Percentiles rank a stretch among this genome's conserved stretches.
phyloP scores from a whole-genome alignment of 1,140 invertebrate genomes.

The Micrasema longulum region DNA sequence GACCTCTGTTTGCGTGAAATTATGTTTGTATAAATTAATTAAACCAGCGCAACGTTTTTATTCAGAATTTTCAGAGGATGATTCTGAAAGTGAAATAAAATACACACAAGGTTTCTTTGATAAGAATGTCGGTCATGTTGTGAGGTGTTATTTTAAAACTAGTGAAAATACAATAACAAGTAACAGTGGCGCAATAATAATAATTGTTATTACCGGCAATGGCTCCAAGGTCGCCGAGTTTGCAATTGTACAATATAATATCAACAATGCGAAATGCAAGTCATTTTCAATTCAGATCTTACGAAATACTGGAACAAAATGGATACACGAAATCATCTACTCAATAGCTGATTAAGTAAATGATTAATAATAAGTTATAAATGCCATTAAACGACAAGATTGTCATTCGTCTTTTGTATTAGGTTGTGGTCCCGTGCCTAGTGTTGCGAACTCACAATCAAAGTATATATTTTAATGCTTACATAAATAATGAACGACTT shows the following conservation, averaged over 20 bases:
- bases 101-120: too few species aligned
- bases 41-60: too few species aligned
- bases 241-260: conserved; percentile 10
- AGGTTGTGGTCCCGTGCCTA: too few species aligned
- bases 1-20: too few species aligned
- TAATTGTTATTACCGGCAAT: conserved; percentile 19
- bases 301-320: neutral
- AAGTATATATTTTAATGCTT: too few species aligned
- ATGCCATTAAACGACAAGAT: neutral
- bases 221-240: conserved; percentile 12
- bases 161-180: neutral
- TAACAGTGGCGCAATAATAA: neutral
- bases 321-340: neutral
- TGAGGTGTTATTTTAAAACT: neutral
- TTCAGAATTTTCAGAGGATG: too few species aligned
- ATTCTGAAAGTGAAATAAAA: too few species aligned
- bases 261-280: neutral
- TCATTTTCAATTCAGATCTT: neutral
- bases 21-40: too few species aligned
- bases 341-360: neutral
- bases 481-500: too few species aligned
- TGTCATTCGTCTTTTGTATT: too few species aligned
- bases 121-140: neutral
- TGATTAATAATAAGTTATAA: neutral
- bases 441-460: too few species aligned